Percentiles rank a stretch among this genome's conserved stretches.
phyloP scores from a whole-genome alignment of 2,797 vertebrate species.

The Clarias platycephalus region DNA sequence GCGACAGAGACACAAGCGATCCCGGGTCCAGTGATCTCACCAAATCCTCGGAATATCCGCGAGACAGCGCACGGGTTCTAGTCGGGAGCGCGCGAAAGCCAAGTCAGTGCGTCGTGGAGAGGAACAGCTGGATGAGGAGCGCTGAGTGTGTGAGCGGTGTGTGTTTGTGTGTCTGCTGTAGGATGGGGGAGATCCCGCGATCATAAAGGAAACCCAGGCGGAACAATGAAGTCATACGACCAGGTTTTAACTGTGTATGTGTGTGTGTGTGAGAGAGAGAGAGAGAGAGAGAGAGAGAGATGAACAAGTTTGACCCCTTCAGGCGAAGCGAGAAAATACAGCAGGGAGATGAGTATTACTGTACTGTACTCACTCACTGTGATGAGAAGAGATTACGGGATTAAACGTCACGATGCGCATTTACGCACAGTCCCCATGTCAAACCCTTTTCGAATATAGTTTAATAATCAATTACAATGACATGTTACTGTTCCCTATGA shows the following conservation, averaged over 20 bases:
- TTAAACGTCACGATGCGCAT: neutral
- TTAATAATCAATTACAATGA: too few species aligned
- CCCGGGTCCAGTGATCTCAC: neutral
- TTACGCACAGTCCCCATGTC: neutral
- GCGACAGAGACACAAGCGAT: neutral
- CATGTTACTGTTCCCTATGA: too few species aligned
- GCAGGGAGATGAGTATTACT: neutral
- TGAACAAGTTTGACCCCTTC: slow-evolving; percentile 70
- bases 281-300: slow-evolving; percentile 47
- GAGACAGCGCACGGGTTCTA: neutral
- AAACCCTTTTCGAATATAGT: too few species aligned
- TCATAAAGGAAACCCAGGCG: slow-evolving; percentile 94
- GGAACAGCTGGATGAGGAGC: slow-evolving; percentile 36
- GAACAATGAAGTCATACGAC: slow-evolving; percentile 97
- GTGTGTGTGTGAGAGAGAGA: neutral
- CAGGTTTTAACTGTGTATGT: slow-evolving; percentile 73
- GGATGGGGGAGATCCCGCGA: slow-evolving; percentile 86
- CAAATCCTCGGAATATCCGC: slow-evolving; percentile 33
- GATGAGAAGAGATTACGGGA: neutral
- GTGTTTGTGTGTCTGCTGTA: slow-evolving; percentile 74
- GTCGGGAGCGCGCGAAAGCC: slow-evolving; percentile 43
- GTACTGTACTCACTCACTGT: neutral
- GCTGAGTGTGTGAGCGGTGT: slow-evolving; percentile 57
- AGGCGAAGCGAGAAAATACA: slow-evolving; percentile 69
- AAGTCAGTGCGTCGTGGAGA: slow-evolving; percentile 30